These are phyloP conservation scores for Nephotettix cincticeps DNA, from an alignment of 1,140 invertebrate species.

Conservation along the genomic window DNA sequence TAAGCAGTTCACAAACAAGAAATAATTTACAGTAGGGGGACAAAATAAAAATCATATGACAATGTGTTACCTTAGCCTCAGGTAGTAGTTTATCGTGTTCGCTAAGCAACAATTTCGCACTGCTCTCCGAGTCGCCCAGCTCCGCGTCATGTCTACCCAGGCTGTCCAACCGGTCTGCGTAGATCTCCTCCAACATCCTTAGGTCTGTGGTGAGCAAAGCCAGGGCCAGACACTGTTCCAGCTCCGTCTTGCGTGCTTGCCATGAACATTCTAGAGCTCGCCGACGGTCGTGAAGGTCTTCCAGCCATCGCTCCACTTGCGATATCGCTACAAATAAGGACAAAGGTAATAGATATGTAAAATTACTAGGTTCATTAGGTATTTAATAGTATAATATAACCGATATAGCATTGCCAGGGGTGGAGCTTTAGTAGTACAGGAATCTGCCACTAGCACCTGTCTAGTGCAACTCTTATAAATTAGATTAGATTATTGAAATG, in stretches of 20 bases:
- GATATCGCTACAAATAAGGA: constrained; percentile 58
- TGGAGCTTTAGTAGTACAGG: too few relatives aligned
- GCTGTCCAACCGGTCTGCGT: constrained; percentile 52
- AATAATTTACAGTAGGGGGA: too few relatives aligned
- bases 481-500: too few relatives aligned
- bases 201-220: constrained; percentile 72
- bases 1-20: too few relatives aligned
- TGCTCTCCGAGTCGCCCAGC: constrained; percentile 66
- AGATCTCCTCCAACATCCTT: constrained; percentile 62
- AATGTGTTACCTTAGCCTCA: constrained; percentile 64
- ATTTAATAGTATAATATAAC: background rate
- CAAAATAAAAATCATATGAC: too few relatives aligned
- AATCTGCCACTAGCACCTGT: too few relatives aligned
- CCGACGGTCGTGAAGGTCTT: constrained; percentile 74
- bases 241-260: constrained; percentile 45
- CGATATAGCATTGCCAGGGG: too few relatives aligned
- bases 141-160: constrained; percentile 52
- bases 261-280: constrained; percentile 72
- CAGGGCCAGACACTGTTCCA: constrained; percentile 65
- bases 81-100: constrained; percentile 69
- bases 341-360: too few relatives aligned
- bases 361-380: background rate
- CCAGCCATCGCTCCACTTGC: constrained; percentile 73
- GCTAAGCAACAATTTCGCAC: constrained; percentile 65
- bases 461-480: too few relatives aligned